Base-by-base conservation (phyloP, 2,797 vertebrate genomes). In the Megalops cyprinoides region DNA sequence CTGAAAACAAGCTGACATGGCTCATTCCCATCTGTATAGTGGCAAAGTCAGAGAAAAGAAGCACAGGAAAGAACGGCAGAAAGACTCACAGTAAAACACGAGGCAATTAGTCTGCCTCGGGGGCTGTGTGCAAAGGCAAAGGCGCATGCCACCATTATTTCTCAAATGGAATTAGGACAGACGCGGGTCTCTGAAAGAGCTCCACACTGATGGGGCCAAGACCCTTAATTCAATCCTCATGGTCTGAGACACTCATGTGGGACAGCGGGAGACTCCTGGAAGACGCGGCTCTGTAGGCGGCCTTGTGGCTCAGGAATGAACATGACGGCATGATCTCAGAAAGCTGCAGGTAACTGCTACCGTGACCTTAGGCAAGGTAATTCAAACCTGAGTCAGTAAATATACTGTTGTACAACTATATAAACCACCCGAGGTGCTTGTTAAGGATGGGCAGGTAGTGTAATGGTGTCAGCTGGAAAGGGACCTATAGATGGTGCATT, bases 141-240 rank as follows among this genome's bases (percentile, higher is more conserved):
- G 55, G 34, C 20, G 46, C 56, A 25, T 28, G 42, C n/a, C 76
- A 78, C 20, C 5, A 23, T 62, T 8, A 78, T 65, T 62, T 46
- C 39, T 39, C 76, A 62, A 78, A 62, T 49, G 15, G n/a, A 62
- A 78, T 78, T 48, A 78, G 25, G 56, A 37, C 31, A 67, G 62
- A 15, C 28, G 37, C 14, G 23, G 10, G n/a, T n/a, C n/a, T 62
- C 39, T 77, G 23, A 60, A 77, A 14, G 56, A 2, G 20, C 15
- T 60, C 10, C 31, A 44, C 10, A 62, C n/a, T 18, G 2, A 7
- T 46, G 7, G 23, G n/a, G 56, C 51, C 58, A 3, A 28, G 25
- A 12, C 44, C 74, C 28, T 46, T 78, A 78, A 78, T 65, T 31
- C 10, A 42, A 48, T 62, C 56, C 76, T 9, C 56, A 78, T 78